Evolutionary conservation across 2,888 invertebrate species (phyloP).

Genomic region (Strigamia maritima): DNA sequence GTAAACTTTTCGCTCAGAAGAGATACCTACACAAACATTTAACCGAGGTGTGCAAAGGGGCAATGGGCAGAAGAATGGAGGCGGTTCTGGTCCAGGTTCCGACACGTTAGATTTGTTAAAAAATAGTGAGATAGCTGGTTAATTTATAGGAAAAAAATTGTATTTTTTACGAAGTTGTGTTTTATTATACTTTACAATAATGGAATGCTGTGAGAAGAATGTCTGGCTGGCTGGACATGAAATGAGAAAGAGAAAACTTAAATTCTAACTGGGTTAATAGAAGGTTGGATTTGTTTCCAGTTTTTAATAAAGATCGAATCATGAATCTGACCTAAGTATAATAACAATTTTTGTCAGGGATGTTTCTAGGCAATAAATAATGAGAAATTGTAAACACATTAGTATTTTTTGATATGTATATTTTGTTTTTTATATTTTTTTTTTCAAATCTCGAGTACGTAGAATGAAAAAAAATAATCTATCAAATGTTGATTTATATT

Average conservation of each 20-base stretch:
- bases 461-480: not conserved
- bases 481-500: constrained; percentile 1
- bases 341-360: constrained; percentile 4
- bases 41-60: constrained; percentile 38
- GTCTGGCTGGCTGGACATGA: constrained; percentile 33
- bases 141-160: not conserved
- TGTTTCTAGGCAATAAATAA: not conserved
- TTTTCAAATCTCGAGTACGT: constrained; percentile 18
- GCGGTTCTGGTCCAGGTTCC: constrained; percentile 28
- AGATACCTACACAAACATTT: constrained; percentile 39
- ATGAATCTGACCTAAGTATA: constrained; percentile 15
- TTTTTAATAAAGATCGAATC: constrained; percentile 18
- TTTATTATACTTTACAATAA: constrained; percentile 27
- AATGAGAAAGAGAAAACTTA: constrained; percentile 7
- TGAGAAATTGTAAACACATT: constrained; percentile 9
- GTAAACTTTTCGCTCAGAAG: constrained; percentile 39
- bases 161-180: constrained; percentile 22
- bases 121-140: not conserved
- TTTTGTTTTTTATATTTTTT: constrained; percentile 5
- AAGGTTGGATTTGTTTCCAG: constrained; percentile 13
- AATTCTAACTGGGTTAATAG: constrained; percentile 30
- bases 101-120: not conserved
- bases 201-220: constrained; percentile 17
- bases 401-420: constrained; percentile 20
- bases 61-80: constrained; percentile 31